Percentiles rank a stretch among this genome's conserved stretches.
phyloP scores from a whole-genome alignment of 2,797 vertebrate genomes.

The Salmo trutta region DNA sequence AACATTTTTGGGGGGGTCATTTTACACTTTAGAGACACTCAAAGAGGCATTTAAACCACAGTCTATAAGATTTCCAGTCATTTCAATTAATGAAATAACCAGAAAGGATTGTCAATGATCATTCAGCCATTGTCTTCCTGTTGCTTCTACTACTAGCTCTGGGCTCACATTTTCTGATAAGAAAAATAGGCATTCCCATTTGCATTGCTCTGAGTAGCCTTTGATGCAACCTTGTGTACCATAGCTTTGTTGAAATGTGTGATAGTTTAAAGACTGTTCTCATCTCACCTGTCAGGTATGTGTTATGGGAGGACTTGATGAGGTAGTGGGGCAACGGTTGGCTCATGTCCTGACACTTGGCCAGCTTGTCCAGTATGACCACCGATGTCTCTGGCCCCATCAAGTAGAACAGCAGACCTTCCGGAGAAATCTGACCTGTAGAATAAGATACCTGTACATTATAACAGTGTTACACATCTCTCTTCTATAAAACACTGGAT shows the following conservation, averaged over 20 bases:
- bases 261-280: not conserved
- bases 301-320: constrained; percentile 89
- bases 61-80: not conserved
- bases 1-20: not conserved
- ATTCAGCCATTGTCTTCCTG: not conserved
- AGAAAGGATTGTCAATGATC: not conserved
- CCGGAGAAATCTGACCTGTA: constrained; percentile 83
- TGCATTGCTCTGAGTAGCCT: not conserved
- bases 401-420: constrained; percentile 52
- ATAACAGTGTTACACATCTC: not conserved
- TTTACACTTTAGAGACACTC: not conserved
- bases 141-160: too few relatives aligned
- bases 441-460: constrained; percentile 8
- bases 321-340: constrained; percentile 95
- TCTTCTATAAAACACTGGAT: not conserved
- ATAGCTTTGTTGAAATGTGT: not conserved
- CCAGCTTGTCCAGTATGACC: constrained; percentile 84
- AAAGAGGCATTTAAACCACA: not conserved
- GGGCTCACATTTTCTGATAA: too few relatives aligned
- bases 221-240: not conserved
- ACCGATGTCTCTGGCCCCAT: constrained; percentile 90
- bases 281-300: constrained; percentile 90
- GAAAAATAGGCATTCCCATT: not conserved
- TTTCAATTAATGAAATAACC: not conserved
- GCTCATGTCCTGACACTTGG: constrained; percentile 89